Percentiles rank a stretch among this genome's conserved stretches.
Conservation (phyloP, 2,797 vertebrate species). For the Babyrousa celebensis region DNA sequence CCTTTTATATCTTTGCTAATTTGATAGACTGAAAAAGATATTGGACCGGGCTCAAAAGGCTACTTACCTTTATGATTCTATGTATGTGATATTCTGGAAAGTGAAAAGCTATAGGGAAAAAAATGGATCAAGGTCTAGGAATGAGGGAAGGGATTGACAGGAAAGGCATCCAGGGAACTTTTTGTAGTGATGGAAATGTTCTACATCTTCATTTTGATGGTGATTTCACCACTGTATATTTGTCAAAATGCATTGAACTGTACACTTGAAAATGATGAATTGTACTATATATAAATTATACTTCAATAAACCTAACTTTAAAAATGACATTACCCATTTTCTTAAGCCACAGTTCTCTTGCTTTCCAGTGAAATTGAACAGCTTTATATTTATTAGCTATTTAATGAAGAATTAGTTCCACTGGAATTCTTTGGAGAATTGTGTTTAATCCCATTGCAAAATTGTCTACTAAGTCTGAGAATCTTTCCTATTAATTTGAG, state of each 20-base stretch:
- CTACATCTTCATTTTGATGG: constrained; percentile 34
- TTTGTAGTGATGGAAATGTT: not conserved
- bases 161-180: not conserved
- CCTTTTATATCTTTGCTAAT: not conserved
- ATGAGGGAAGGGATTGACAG: not conserved
- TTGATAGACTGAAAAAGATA: constrained; percentile 2
- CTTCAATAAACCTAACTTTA: not conserved
- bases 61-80: constrained; percentile 21
- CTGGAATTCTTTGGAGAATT: constrained; percentile 20
- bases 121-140: not conserved
- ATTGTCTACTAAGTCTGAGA: not conserved
- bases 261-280: constrained; percentile 16
- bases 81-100: not conserved
- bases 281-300: constrained; percentile 3
- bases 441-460: not conserved
- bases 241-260: constrained; percentile 2
- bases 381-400: constrained; percentile 18
- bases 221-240: not conserved
- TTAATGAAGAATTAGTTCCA: not conserved
- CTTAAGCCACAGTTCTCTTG: constrained; percentile 12
- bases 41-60: not conserved
- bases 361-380: not conserved
- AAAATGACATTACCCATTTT: not conserved
- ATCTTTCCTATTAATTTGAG: not conserved
- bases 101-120: not conserved